Evolutionary conservation across 2,888 invertebrate species (phyloP), one percentile per base, ranked within the genome.

Genomic region (Drosophila hawaiiensis): DNA sequence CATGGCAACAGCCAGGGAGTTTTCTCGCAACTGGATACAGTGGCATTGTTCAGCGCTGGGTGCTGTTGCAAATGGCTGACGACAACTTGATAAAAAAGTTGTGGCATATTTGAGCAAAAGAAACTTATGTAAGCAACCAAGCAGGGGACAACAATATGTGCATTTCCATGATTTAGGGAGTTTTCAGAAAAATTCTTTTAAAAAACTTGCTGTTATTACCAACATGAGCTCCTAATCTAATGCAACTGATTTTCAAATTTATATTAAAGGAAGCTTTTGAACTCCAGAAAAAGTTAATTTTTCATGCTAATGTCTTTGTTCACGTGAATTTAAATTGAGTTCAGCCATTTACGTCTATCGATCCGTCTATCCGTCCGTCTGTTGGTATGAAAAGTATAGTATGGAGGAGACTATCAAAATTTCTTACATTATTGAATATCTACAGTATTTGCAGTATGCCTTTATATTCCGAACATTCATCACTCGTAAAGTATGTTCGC

Each of bases 21-120:
- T 16, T 31, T 59, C 47, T 33, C 52, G 77, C 69, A 77, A 81
- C 70, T 29, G 66, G 62, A 78, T 83, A 77, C 63, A 66, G 73
- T 58, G 58, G 68, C 70, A 58, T 50, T 35, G 39, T 69, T 28
- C 55, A 37, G 16, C 69, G 39, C 10, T 65, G 49, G 61, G 14
- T 31, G 31, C 49, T 29, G 56, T 39, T 35, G 58, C 58, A 68
- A 69, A 62, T 50, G 60, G 43, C 39, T 56, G 73, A 50, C 70
- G 79, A 80, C 71, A 77, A 74, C 71, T 68, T 80, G 81, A 80
- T 83, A 76, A 71, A 68, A 79, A 83, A 76, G 47, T 76, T 83
- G 70, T 59, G 76, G 70, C 72, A 62, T 69, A 47, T 75, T 78
- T 33, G 16, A 28, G 25, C 22, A 52, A 49, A 54, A 52, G 19